phyloP scores from a whole-genome alignment of 2,888 invertebrate genomes.

The Tetragonisca angustula region DNA sequence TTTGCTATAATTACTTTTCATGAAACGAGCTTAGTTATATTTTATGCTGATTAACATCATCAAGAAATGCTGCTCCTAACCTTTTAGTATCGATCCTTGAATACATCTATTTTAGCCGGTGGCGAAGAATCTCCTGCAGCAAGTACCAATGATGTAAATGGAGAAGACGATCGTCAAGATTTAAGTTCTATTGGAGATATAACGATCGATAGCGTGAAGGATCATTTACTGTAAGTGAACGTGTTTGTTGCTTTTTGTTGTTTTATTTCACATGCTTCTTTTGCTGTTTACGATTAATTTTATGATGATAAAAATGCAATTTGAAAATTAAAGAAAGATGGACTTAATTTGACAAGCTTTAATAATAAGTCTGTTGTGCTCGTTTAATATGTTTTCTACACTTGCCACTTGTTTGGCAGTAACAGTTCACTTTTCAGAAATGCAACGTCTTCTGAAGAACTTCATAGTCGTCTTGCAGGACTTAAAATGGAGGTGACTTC shows the following conservation, averaged over 20 bases:
- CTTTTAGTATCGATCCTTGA: conserved; percentile 67
- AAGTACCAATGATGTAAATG: conserved; percentile 83
- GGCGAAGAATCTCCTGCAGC: conserved; percentile 79
- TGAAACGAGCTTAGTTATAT: conserved; percentile 47
- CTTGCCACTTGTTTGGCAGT: conserved; percentile 77
- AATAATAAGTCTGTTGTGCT: conserved; percentile 46
- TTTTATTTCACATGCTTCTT: conserved; percentile 48
- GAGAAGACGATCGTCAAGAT: conserved; percentile 85
- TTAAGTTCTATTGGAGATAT: conserved; percentile 92
- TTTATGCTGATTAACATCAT: conserved; percentile 56
- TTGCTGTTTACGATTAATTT: conserved; percentile 35
- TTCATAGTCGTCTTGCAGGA: conserved; percentile 81
- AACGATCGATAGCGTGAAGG: conserved; percentile 96
- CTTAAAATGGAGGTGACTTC: conserved; percentile 83
- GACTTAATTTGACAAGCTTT: conserved; percentile 5
- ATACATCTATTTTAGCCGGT: conserved; percentile 78
- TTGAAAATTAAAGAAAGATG: neutral
- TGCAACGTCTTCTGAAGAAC: conserved; percentile 82
- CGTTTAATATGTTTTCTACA: conserved; percentile 58
- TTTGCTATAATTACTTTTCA: conserved; percentile 54
- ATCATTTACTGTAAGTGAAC: conserved; percentile 88
- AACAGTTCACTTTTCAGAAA: conserved; percentile 84
- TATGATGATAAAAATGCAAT: neutral
- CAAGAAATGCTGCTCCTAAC: conserved; percentile 38
- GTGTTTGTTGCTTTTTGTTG: conserved; percentile 34